Base-by-base conservation (phyloP, 2,888 invertebrate genomes). In the Lepidocyrtinus sp. region DNA sequence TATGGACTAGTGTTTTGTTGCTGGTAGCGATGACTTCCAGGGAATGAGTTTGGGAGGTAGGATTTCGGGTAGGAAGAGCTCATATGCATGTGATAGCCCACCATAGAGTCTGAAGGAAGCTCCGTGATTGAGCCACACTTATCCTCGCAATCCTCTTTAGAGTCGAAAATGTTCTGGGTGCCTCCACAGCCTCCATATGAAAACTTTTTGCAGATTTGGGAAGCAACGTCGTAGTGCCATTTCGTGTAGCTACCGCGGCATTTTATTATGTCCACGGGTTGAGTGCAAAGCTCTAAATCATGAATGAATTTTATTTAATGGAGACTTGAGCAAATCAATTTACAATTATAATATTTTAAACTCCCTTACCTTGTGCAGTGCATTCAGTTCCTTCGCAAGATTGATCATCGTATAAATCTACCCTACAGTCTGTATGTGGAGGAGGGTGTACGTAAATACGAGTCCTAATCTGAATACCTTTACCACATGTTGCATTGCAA, bases 231-330 rank as follows among this genome's bases (percentile, higher is more conserved):
- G 88, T 93, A 98, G 89, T 94, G 93, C 94, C 96, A 99, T 76
- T 98, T 92, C 87, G 93, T 92, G 89, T 95, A 96, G 87, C 92
- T 91, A 0, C 96, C 97, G 76, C 94, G 92, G 88, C 99, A 99
- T 0, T 96, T 96, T 0, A 98, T 99, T 26, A 90, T 89, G 85
- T 95, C 94, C 25, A 92, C 91, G 21, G 92, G 90, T 88, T 95
- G 92, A 91, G 93, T 93, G 88, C 97, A 98, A 73, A 96, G 94
- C 87, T 94, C 96, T 96, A 88, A 88, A n/a, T n/a, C 45, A 24
- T 15, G 19, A 74, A 5, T 46, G 17, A 50, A 36, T 19, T 64
- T 25, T 83, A 36, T 7, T 7, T 36, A 36, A 5, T 36, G 36
- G 12, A 5, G 36, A 36, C 12, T 36, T 36, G 36, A 36, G 12